Base-by-base conservation (phyloP, 1,140 invertebrate genomes). In the Drosophila nigrodunni region DNA sequence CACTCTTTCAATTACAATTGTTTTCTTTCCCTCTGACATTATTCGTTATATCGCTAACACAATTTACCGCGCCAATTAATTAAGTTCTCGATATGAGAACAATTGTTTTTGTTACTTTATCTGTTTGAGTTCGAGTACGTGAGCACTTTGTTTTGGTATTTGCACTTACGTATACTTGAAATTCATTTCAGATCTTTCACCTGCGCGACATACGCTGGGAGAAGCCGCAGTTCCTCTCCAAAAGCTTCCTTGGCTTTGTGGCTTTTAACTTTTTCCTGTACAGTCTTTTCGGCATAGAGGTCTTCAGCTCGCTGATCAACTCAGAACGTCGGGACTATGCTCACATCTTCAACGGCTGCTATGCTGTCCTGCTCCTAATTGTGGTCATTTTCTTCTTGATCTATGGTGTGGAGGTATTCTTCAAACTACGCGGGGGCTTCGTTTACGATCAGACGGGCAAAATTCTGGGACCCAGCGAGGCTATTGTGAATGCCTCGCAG, bases 321-420 rank as follows among this genome's bases (percentile, higher is more conserved):
- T 58, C 82, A 1, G 75, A 92, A 35, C 77, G 88, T 9, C 82
- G 88, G n/a, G 86, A 82, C 41, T 91, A 92, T 72, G 90, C 92
- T 3, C 96, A 97, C 90, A 94, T 98, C 7, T 98, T 98, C 93
- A 98, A 98, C 92, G 97, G 97, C 6, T 97, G 97, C 91, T 98
- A 98, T 93, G 98, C 97, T 10, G 95, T 97, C 9, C 94, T 98
- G 10, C 94, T 98, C 44, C 96, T 98, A 82, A 96, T 98, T 58
- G 97, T 98, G 30, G 97, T 98, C 25, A 94, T 98, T 7, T 98
- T 98, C 93, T 98, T 98, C 93, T 94, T 99, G 37, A 97, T 98
- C 61, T 99, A 98, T 93, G 98, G 98, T 25, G 96, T 98, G 8
- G 97, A 98, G 94, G 97, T 98, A 2, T 98, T 96, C 92, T 98